Evolutionary conservation across 2,888 invertebrate genomes (phyloP), one percentile per base, ranked within the genome.

Genomic region (Eledona agricola): DNA sequence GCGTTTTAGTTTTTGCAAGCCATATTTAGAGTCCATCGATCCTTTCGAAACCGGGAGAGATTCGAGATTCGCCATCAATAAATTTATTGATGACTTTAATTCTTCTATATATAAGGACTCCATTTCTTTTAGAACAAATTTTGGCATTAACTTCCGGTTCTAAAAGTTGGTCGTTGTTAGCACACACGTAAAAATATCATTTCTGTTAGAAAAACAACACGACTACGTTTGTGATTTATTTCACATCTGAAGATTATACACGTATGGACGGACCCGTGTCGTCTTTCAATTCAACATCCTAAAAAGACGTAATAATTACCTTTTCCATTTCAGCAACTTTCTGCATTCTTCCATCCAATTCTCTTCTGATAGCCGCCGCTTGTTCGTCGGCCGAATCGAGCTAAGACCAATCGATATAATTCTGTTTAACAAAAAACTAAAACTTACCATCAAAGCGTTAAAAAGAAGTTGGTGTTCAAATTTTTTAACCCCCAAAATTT

Each of bases 121-220:
- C 99, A 99, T 99, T 81, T 99, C 99, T 84, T 99, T 99, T 67
- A 99, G 85, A 60, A 99, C 96, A 82, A 99, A 99, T 82, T 95
- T 96, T 65, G 99, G 99, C 94, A 96, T 95, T 72, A 97, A 79
- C 80, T 96, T 95, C 67, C 95, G 89, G 78, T 96, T 96, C 92
- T 94, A 77, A 16, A 55, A 55, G 38, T 31, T 25, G 28, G 13
- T 43, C 7, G 11, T 20, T 46, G 40, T 40, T 34, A 46, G 35
- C 25, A 40, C 43, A n/a, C n/a, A n/a, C n/a, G n/a, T 16, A 37
- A 9, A 37, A 45, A 23, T 19, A 6, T 20, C 7, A 42, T 22
- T 12, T 2, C 3, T n/a, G n/a, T n/a, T 20, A 17, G 35, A 43
- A 54, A 54, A 43, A 54, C 54, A 54, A 54, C 54, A 49, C 42